A percentile compares a stretch with the other conserved stretches of the same genome.
Evolutionary conservation across 2,888 invertebrate species (phyloP).

Genomic region (Cremastobaeus sp.): DNA sequence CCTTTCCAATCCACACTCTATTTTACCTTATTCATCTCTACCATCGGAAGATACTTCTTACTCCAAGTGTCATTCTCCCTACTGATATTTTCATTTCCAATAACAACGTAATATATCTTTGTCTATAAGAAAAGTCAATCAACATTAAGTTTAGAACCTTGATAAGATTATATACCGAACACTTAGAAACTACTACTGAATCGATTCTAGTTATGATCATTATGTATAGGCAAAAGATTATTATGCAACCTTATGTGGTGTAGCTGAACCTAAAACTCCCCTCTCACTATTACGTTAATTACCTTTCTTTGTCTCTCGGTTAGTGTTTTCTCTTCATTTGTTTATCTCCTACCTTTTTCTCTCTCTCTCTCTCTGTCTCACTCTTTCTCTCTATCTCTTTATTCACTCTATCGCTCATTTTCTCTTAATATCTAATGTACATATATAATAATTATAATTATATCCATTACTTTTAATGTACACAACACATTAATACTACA

Average conservation of each 20-base stretch:
- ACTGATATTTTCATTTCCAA: slow-evolving; percentile 33
- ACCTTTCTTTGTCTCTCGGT: slow-evolving; percentile 61
- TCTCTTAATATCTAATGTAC: slow-evolving; percentile 63
- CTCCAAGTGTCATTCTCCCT: slow-evolving; percentile 39
- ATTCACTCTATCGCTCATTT: slow-evolving; percentile 27
- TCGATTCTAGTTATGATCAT: too few species aligned
- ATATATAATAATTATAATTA: slow-evolving; percentile 39
- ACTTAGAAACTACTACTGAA: too few species aligned
- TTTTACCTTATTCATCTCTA: slow-evolving; percentile 58
- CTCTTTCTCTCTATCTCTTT: slow-evolving; percentile 51
- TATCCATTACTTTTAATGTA: slow-evolving; percentile 25
- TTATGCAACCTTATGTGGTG: slow-evolving; percentile 73
- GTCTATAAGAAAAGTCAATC: slow-evolving; percentile 24
- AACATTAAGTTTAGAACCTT: too few species aligned
- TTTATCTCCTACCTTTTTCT: slow-evolving; percentile 56
- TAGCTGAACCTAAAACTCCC: slow-evolving; percentile 77
- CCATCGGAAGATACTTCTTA: slow-evolving; percentile 33
- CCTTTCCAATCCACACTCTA: slow-evolving; percentile 67
- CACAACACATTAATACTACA: slow-evolving; percentile 16
- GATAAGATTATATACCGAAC: too few species aligned
- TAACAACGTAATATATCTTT: slow-evolving; percentile 26
- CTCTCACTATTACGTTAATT: slow-evolving; percentile 62
- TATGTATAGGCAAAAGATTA: slow-evolving; percentile 45
- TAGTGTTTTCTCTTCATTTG: slow-evolving; percentile 63
- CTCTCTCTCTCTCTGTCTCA: slow-evolving; percentile 37